Conservation (phyloP, 2,797 vertebrate genomes). For the Leucoraja ocellata region DNA sequence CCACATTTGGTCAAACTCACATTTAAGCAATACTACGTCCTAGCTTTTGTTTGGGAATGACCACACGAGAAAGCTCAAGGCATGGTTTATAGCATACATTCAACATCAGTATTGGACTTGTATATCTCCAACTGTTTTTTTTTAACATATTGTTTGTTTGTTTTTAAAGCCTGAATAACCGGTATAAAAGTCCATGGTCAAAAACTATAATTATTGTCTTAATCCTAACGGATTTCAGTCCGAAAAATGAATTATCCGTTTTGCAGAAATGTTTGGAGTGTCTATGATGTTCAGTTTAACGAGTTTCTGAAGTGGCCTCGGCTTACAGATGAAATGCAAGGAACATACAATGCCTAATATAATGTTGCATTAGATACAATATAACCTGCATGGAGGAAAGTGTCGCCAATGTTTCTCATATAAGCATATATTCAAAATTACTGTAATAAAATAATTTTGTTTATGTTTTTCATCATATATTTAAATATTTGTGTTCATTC, state of each 20-base stretch:
- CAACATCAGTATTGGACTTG: not conserved
- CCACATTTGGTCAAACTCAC: not conserved
- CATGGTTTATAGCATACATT: not conserved
- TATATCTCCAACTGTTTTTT: not conserved
- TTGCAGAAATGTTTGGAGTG: not conserved
- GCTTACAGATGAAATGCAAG: not conserved
- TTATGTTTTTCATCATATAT: not conserved
- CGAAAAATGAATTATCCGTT: not conserved
- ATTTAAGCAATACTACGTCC: not conserved
- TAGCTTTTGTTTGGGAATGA: not conserved
- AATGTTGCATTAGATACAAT: not conserved
- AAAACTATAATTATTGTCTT: not conserved
- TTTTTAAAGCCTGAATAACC: not conserved
- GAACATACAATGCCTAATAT: not conserved
- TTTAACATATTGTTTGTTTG: not conserved
- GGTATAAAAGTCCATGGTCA: not conserved
- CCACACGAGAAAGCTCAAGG: not conserved
- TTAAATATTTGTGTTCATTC: not conserved
- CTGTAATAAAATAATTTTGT: not conserved
- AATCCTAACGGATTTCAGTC: not conserved
- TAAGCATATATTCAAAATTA: not conserved
- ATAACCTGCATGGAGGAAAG: too few relatives aligned
- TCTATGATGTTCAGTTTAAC: not conserved
- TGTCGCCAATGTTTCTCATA: not conserved
- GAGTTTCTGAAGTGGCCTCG: not conserved